Evolutionary conservation across 1,140 invertebrate genomes (phyloP).

Genomic region (Calycopis cecrops): DNA sequence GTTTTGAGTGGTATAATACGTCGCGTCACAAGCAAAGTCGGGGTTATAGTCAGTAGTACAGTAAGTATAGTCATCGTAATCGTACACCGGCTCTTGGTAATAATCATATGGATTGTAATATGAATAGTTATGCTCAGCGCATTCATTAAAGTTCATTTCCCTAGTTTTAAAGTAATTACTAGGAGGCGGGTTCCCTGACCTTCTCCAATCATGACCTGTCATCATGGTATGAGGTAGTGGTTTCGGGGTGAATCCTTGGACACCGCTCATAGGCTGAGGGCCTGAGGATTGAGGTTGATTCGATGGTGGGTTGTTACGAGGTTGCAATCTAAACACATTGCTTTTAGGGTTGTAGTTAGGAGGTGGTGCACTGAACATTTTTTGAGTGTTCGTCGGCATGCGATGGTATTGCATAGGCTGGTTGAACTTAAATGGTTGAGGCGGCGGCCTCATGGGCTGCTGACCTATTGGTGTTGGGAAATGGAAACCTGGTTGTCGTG

Average conservation of each 20-base stretch:
- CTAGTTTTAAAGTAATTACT: slow-evolving; percentile 17
- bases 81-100: not conserved
- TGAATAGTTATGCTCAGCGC: too few relatives aligned
- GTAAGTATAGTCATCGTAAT: slow-evolving; percentile 4
- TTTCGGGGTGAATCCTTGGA: slow-evolving; percentile 19
- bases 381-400: slow-evolving; percentile 22
- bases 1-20: too few relatives aligned
- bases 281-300: not conserved
- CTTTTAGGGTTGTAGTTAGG: slow-evolving; percentile 26
- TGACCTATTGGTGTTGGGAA: slow-evolving; percentile 14
- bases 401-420: slow-evolving; percentile 17
- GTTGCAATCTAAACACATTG: slow-evolving; percentile 22
- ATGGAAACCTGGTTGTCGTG: slow-evolving; percentile 15
- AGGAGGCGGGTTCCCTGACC: slow-evolving; percentile 5
- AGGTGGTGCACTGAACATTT: slow-evolving; percentile 23
- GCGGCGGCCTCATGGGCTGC: slow-evolving; percentile 15
- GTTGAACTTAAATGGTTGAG: slow-evolving; percentile 25
- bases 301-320: slow-evolving; percentile 16
- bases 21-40: too few relatives aligned
- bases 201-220: slow-evolving; percentile 12
- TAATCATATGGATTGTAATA: too few relatives aligned
- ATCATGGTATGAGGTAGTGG: slow-evolving; percentile 11
- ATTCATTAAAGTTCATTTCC: slow-evolving; percentile 18
- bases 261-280: slow-evolving; percentile 26
- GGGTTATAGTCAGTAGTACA: too few relatives aligned